phyloP scores from a whole-genome alignment of 2,888 invertebrate genomes.

The Parapristionchus giblindavisi region DNA sequence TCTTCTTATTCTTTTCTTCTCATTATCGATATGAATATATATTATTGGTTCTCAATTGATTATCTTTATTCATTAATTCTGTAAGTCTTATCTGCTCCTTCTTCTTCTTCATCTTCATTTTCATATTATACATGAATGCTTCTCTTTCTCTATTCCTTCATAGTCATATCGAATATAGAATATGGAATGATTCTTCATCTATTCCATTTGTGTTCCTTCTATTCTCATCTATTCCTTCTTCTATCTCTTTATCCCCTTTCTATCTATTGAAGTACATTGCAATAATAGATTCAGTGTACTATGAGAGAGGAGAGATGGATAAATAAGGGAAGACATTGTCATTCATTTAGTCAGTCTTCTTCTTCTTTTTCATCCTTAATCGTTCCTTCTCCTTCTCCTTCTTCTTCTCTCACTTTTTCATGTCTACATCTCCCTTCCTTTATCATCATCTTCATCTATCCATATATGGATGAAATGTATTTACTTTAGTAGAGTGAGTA shows the following conservation, averaged over 20 bases:
- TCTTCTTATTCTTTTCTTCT: too few species aligned
- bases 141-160: conserved; percentile 37
- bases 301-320: background rate
- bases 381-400: conserved; percentile 7
- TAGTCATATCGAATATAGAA: conserved; percentile 25
- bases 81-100: conserved; percentile 9
- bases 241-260: conserved; percentile 3
- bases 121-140: background rate
- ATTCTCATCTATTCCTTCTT: conserved; percentile 1
- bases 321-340: background rate
- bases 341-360: conserved; percentile 16
- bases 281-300: background rate
- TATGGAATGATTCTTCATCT: background rate
- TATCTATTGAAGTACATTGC: too few species aligned
- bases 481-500: too few species aligned
- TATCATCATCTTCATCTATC: conserved; percentile 13
- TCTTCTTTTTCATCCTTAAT: background rate
- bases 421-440: background rate
- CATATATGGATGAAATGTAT: conserved; percentile 5
- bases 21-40: too few species aligned
- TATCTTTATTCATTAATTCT: conserved; percentile 12
- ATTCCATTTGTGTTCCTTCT: conserved; percentile 5
- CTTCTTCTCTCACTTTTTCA: conserved; percentile 4
- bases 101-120: conserved; percentile 23
- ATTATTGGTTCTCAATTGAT: too few species aligned